A percentile compares a stretch with the other conserved stretches of the same genome.
Conservation (phyloP, 2,888 invertebrate genomes). For the Drosophila lutescens region DNA sequence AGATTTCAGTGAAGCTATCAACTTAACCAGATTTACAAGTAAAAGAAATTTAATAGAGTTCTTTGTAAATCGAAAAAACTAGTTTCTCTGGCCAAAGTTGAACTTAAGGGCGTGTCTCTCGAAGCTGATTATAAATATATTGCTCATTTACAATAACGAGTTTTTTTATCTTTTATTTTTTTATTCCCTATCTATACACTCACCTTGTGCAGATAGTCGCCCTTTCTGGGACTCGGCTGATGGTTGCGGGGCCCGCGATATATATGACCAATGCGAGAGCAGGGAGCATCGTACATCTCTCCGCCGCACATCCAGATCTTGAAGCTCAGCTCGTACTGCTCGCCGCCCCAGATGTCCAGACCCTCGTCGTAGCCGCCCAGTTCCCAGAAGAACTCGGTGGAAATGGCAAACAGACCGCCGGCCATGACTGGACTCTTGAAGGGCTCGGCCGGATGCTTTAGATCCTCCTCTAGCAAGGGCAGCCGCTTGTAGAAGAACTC, state of each 20-base stretch:
- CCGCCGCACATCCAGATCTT: slow-evolving; percentile 99
- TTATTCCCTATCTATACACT: neutral
- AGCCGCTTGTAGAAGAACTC: slow-evolving; percentile 98
- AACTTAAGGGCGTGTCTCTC: neutral
- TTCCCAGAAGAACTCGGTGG: slow-evolving; percentile 97
- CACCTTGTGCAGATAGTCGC: slow-evolving; percentile 90
- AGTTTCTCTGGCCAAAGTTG: neutral
- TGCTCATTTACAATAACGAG: neutral
- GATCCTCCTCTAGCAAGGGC: slow-evolving; percentile 86
- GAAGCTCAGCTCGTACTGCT: slow-evolving; percentile 98
- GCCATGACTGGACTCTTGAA: slow-evolving; percentile 97
- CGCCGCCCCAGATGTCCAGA: slow-evolving; percentile 98
- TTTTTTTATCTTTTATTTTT: too few relatives aligned
- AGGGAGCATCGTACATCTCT: slow-evolving; percentile 95
- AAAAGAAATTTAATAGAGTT: neutral
- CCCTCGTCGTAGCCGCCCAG: slow-evolving; percentile 97
- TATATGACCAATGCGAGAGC: slow-evolving; percentile 96
- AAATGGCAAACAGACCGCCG: slow-evolving; percentile 98
- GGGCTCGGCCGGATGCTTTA: slow-evolving; percentile 80
- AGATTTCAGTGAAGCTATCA: too few relatives aligned
- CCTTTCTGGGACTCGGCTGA: slow-evolving; percentile 95
- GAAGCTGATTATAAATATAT: neutral
- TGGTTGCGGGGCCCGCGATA: slow-evolving; percentile 91
- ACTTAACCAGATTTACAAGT: neutral
- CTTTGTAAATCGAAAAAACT: neutral